phyloP scores from a whole-genome alignment of 2,113 vertebrate species.

The Coptodon rendalli region DNA sequence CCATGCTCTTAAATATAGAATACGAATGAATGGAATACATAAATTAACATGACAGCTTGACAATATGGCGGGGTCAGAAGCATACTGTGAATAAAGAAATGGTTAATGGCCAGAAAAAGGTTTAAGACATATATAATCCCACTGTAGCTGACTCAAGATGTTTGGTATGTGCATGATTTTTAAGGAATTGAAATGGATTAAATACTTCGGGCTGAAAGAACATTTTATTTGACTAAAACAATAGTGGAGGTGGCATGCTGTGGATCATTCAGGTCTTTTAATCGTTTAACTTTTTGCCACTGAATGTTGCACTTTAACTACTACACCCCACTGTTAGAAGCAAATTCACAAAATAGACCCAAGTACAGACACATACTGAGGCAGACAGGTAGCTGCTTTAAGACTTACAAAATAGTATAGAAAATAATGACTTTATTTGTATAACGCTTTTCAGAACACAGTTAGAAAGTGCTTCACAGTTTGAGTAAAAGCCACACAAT shows the following conservation, averaged over 20 bases:
- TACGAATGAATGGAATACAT: background rate
- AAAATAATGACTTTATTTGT: background rate
- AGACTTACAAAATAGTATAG: background rate
- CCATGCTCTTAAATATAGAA: conserved; percentile 38
- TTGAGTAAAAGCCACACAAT: background rate
- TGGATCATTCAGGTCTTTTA: background rate
- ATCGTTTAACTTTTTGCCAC: background rate
- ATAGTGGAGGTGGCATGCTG: background rate
- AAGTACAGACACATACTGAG: background rate
- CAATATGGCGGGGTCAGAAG: background rate
- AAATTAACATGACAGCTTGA: conserved; percentile 24
- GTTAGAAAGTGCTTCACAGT: background rate
- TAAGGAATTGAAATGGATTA: background rate
- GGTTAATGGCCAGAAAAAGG: background rate
- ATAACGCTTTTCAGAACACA: background rate
- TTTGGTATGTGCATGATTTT: background rate
- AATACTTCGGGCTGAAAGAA: background rate
- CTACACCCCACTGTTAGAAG: background rate
- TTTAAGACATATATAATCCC: background rate
- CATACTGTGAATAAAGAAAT: background rate
- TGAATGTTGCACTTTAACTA: background rate
- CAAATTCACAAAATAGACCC: background rate
- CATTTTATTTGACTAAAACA: background rate
- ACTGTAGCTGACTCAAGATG: background rate
- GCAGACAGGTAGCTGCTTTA: background rate